Evolutionary conservation across 2,888 invertebrate genomes (phyloP), one percentile per base, ranked within the genome.

Genomic region (Dinocampus coccinellae): DNA sequence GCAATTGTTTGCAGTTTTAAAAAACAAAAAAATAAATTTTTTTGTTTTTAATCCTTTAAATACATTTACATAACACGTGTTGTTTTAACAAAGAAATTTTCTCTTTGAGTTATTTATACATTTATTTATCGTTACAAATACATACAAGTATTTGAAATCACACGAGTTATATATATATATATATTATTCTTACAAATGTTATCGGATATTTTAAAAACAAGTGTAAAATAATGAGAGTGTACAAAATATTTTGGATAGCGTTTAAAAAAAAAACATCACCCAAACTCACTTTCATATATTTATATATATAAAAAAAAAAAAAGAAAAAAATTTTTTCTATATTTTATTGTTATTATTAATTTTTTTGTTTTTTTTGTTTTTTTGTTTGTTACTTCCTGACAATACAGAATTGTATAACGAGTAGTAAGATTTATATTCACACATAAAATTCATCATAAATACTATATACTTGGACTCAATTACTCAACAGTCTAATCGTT

Each of bases 81-180:
- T 73, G 71, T 75, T 73, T n/a, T 75, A 42, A 52, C 62, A 73
- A 69, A 70, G 62, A 65, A n/a, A 63, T 34, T n/a, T 33, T 10
- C 58, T 16, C 33, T 24, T 55, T 55, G 26, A 55, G 55, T 11
- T 13, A 55, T 58, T 6, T 34, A 33, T 16, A 16, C 10, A 58
- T 4, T 34, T 4, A 7, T 13, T 4, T 29, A 7, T 29, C 7
- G 7, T 29, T 33, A 9, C 34, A 11, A 3, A 26, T 6, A n/a
- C 9, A 20, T 53, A 13, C 24, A 55, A 26, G 24, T n/a, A 13
- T 55, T 13, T 26, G 26, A 47, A 20, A 20, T 47, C 16, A 47
- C 24, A 22, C 9, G 55, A 22, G 42, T 42, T 42, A 42, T 58
- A 13, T n/a, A n/a, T n/a, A n/a, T n/a, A n/a, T n/a, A n/a, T n/a